Evolutionary conservation across 2,888 invertebrate species (phyloP).

Genomic region (Hydraecia micacea): DNA sequence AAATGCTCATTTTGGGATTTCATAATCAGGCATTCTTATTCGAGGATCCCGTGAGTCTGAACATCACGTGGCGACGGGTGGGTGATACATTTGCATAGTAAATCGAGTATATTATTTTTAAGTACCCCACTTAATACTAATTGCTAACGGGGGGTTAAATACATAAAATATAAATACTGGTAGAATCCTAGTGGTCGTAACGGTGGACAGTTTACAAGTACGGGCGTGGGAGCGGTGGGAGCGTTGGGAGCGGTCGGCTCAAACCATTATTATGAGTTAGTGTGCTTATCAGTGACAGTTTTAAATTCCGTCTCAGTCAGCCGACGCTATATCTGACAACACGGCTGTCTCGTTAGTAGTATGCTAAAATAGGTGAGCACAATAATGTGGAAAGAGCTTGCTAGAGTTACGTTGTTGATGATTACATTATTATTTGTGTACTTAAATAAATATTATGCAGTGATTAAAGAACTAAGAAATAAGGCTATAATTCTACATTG

Average conservation of each 20-base stretch:
- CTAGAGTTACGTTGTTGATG: not conserved
- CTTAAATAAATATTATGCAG: not conserved
- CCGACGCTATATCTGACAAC: slow-evolving; percentile 68
- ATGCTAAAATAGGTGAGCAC: slow-evolving; percentile 34
- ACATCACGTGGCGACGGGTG: slow-evolving; percentile 46
- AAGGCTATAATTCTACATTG: not conserved
- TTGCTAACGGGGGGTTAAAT: slow-evolving; percentile 62
- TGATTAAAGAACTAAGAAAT: not conserved
- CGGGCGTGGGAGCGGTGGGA: slow-evolving; percentile 36
- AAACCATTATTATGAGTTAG: slow-evolving; percentile 80
- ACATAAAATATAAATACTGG: slow-evolving; percentile 63
- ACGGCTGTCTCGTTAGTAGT: slow-evolving; percentile 37
- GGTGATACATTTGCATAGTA: slow-evolving; percentile 66
- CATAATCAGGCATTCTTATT: slow-evolving; percentile 45
- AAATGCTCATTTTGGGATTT: slow-evolving; percentile 21
- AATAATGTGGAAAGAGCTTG: not conserved
- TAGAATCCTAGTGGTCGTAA: slow-evolving; percentile 51
- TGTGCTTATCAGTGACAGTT: slow-evolving; percentile 80
- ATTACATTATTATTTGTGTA: not conserved
- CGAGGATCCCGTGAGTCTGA: slow-evolving; percentile 35
- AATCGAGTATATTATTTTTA: slow-evolving; percentile 68
- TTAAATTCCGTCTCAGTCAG: slow-evolving; percentile 76
- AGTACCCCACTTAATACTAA: slow-evolving; percentile 61
- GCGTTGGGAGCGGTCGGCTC: slow-evolving; percentile 55
- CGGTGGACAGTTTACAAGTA: slow-evolving; percentile 63